Conservation (phyloP, 2,797 vertebrate species). For the Smutsia temminckii region DNA sequence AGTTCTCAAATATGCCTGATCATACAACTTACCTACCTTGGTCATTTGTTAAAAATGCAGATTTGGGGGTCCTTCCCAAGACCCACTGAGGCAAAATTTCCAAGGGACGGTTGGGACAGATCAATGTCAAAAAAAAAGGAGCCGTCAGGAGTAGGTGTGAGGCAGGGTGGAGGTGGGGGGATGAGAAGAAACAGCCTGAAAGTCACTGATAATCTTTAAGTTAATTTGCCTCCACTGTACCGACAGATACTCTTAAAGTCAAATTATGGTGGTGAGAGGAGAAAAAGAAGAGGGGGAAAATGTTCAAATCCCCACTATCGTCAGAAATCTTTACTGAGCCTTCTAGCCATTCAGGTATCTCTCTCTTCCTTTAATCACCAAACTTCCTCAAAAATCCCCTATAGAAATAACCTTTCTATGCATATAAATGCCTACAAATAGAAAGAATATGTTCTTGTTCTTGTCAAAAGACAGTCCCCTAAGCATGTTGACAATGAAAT, state of each 20-base stretch:
- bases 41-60: neutral
- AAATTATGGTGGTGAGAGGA: neutral
- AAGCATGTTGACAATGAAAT: slow-evolving; percentile 20
- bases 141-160: neutral
- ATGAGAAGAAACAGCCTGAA: neutral
- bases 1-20: neutral
- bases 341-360: neutral
- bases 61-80: neutral
- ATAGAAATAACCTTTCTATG: neutral
- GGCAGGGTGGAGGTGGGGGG: accelerated
- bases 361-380: neutral
- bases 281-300: neutral
- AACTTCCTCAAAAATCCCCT: neutral
- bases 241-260: neutral
- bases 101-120: neutral
- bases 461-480: slow-evolving; percentile 5
- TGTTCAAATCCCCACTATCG: neutral
- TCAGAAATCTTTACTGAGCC: neutral
- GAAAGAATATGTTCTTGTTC: neutral
- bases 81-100: neutral
- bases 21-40: neutral
- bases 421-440: neutral
- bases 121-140: neutral
- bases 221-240: neutral
- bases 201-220: neutral